phyloP scores from a whole-genome alignment of 2,113 vertebrate species.

The Leptobrachium ailaonicum region DNA sequence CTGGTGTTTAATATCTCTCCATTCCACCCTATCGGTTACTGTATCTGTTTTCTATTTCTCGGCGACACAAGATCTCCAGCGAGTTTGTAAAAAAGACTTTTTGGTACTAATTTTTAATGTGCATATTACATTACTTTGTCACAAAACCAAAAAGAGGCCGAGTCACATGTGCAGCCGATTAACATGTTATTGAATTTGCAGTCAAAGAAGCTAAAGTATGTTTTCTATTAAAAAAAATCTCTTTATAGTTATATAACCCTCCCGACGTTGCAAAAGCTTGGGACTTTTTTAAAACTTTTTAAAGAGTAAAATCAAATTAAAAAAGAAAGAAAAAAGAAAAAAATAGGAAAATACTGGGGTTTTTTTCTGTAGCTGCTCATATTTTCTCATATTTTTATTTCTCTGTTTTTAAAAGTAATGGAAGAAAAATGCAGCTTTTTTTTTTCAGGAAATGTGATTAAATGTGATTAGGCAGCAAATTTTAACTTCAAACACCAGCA shows the following conservation, averaged over 20 bases:
- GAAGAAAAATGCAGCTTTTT: neutral
- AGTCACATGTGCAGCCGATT: conserved; percentile 24
- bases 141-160: neutral
- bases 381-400: neutral
- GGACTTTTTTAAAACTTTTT: conserved; percentile 4
- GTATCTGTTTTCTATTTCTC: neutral
- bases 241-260: conserved; percentile 14
- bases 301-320: neutral
- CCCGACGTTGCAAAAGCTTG: neutral
- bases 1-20: no score
- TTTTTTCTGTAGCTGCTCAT: neutral
- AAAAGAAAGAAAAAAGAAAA: conserved; percentile 2
- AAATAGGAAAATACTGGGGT: neutral
- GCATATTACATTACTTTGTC: conserved; percentile 18
- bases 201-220: conserved; percentile 12
- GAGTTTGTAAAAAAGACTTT: neutral
- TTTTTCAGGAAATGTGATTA: conserved; percentile 37
- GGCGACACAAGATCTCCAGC: neutral
- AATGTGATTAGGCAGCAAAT: conserved; percentile 27
- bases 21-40: no score
- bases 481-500: conserved; percentile 25
- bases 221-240: conserved; percentile 34
- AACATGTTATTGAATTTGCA: conserved; percentile 34
- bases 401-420: neutral
- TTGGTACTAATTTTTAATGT: neutral